Conservation (phyloP, 2,113 vertebrate genomes). For the Falcunculus frontatus region DNA sequence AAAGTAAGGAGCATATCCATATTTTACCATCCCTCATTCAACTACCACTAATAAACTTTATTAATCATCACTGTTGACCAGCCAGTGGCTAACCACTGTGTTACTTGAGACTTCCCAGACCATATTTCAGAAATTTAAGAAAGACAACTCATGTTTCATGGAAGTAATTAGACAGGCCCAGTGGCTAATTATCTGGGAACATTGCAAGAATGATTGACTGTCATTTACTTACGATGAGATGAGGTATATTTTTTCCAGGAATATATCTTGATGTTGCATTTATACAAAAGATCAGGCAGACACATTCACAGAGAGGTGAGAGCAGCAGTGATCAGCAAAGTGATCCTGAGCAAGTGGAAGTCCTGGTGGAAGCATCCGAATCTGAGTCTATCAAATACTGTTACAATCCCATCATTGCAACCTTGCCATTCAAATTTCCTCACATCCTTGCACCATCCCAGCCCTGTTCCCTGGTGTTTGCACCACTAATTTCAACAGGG, state of each 20-base stretch:
- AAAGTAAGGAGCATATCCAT: conserved; percentile 49
- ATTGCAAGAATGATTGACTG: conserved; percentile 85
- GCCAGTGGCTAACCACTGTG: conserved; percentile 65
- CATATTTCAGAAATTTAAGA: conserved; percentile 81
- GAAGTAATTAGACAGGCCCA: conserved; percentile 85
- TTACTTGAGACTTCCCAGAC: conserved; percentile 81
- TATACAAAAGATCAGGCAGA: not conserved
- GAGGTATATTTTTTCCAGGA: conserved; percentile 31
- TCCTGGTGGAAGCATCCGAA: not conserved
- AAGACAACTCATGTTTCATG: conserved; percentile 80
- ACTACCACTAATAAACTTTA: conserved; percentile 43
- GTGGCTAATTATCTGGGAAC: conserved; percentile 82
- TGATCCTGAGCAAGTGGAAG: not conserved
- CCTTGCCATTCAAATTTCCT: not conserved
- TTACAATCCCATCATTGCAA: not conserved
- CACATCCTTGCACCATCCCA: not conserved
- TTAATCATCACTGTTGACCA: conserved; percentile 32
- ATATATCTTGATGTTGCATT: not conserved
- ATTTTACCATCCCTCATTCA: conserved; percentile 47
- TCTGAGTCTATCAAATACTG: not conserved
- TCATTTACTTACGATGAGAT: conserved; percentile 83
- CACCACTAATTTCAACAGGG: not conserved
- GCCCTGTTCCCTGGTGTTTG: not conserved
- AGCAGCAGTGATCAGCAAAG: not conserved
- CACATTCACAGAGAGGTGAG: not conserved